A percentile compares a stretch with the other conserved stretches of the same genome.
phyloP scores from a whole-genome alignment of 23 tunicate genomes.

The Oikopleura dioica region DNA sequence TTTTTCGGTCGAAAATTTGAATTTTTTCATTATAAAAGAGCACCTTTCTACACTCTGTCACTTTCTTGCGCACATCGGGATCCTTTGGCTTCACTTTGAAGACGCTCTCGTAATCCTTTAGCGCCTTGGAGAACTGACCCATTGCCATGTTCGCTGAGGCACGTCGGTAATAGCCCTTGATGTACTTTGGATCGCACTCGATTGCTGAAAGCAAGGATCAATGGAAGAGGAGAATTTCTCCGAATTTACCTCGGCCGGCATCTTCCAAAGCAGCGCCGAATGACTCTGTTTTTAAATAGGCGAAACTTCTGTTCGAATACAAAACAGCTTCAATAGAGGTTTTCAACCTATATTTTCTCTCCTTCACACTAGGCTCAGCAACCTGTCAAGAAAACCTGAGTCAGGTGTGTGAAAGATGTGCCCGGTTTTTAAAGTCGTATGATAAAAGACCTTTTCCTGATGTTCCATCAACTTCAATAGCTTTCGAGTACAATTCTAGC shows the following conservation, averaged over 20 bases:
- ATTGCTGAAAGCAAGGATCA: background rate
- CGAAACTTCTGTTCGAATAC: background rate
- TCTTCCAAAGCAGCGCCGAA: background rate
- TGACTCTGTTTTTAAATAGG: background rate
- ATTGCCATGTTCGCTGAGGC: conserved; percentile 92
- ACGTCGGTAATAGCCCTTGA: conserved; percentile 70
- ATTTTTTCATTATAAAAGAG: background rate
- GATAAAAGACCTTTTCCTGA: too few species aligned
- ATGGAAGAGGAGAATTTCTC: background rate
- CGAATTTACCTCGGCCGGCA: background rate
- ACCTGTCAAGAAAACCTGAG: too few species aligned
- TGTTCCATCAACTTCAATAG: too few species aligned
- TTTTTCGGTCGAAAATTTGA: too few species aligned
- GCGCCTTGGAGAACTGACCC: conserved; percentile 73
- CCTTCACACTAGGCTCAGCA: too few species aligned
- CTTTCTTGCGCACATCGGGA: conserved; percentile 48
- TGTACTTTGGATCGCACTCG: background rate
- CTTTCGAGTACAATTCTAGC: background rate
- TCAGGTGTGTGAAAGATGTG: too few species aligned
- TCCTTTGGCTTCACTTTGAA: conserved; percentile 45
- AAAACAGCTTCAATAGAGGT: background rate
- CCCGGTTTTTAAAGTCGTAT: too few species aligned
- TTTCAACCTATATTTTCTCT: too few species aligned
- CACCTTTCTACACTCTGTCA: conserved; percentile 53
- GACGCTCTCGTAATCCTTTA: conserved; percentile 81